Evolutionary conservation across 2,888 invertebrate genomes (phyloP), one percentile per base, ranked within the genome.

Genomic region (Philonicus albiceps): DNA sequence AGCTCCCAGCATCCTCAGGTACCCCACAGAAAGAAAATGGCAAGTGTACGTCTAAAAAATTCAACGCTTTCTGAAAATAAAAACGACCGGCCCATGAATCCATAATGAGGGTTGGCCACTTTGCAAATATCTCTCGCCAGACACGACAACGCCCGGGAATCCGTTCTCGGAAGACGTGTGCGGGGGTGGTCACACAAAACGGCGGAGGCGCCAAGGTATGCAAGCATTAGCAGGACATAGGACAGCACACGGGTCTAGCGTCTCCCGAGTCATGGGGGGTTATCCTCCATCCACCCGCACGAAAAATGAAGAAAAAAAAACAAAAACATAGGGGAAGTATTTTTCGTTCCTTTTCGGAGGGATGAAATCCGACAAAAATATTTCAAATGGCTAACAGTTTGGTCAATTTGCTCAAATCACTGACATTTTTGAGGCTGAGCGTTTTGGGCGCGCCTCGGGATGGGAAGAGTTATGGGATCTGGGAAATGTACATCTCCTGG

Each of bases 61-160:
- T 85, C 74, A 85, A 74, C 49, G 22, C 43, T 85, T 85, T 85
- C 30, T 19, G 53, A 34, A 85, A 85, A 85, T 85, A 85, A 75
- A 85, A 74, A 85, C 73, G 74, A 43, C 49, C 74, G 34, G 53
- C 34, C 49, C 85, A 85, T 85, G 85, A 85, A 85, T 75, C 75
- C 53, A 16, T 85, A 85, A 85, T 85, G 85, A 85, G 85, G 75
- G 85, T 74, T 75, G 37, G 75, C 85, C 74, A 85, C 85, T 73
- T 85, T 85, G 85, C 49, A 75, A 74, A 55, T 75, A 73, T 49
- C 34, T 49, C 34, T 83, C 34, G 22, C 55, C 64, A 81, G 64
- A 55, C 64, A 81, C 27, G 55, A 55, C 34, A 81, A 3, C 7
- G 16, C 34, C 27, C n/a, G n/a, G 27, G 55, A 53, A 81, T 81